Base-by-base conservation (phyloP, 2,797 vertebrate genomes). In the Ictinia mississippiensis region DNA sequence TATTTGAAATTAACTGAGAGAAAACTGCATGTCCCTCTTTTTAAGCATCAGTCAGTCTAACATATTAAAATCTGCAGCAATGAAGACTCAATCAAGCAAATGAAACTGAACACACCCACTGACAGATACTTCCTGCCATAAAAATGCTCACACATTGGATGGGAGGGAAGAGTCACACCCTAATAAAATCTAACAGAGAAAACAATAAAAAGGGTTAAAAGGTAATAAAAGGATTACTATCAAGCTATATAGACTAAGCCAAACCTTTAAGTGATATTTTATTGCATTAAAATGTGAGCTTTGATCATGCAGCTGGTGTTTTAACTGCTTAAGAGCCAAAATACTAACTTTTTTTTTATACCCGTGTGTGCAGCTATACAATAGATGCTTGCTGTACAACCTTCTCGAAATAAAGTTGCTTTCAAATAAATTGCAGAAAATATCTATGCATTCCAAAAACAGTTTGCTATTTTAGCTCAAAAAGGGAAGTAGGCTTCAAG, bases 71-170 rank as follows among this genome's bases (percentile, higher is more conserved):
- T 13, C 56, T 25, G 11, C 56, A 78, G 90, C 86, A 68, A 13
- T 6, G 71, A 80, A 74, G 52, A 63, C 19, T 88, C 49, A 63
- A 45, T 75, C 83, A 28, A 82, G 65, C 44, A 58, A 44, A n/a
- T 35, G 63, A 56, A 91, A 88, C 17, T 8, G n/a, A 77, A 73
- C 72, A 80, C 82, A 59, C 65, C 75, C 95, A 42, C 56, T 11
- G 38, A 38, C 58, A 90, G 61, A 84, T 58, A 83, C 37, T 92
- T 96, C 96, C 96, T 95, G 96, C 77, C 66, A 87, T 83, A 94
- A 93, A 94, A 93, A 78, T 2, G 6, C 53, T 92, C 89, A 25
- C 56, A 15, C 31, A 3, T 15, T 29, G 65, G 71, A 66, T 62
- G 74, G 75, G 33, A 96, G 52, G 65, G 87, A 91, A 80, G 87